phyloP scores from a whole-genome alignment of 2,797 vertebrate species.

The Etheostoma perlongum region DNA sequence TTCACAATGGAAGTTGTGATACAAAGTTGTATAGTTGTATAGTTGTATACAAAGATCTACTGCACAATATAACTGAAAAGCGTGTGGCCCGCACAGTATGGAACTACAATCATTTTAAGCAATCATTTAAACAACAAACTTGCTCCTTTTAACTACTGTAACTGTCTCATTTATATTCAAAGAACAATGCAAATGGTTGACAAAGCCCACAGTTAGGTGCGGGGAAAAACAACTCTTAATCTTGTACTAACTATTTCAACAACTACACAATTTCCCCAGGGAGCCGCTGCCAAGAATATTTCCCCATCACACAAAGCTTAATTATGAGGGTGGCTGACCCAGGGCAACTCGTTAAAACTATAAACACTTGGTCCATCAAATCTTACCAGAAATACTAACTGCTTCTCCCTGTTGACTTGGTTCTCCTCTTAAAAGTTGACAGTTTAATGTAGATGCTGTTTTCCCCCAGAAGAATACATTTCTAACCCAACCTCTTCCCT shows the following conservation, averaged over 20 bases:
- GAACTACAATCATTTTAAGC: neutral
- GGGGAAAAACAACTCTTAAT: constrained; percentile 16
- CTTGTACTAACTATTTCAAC: constrained; percentile 16
- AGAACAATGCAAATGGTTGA: constrained; percentile 16
- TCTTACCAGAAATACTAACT: constrained; percentile 56
- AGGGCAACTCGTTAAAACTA: constrained; percentile 62
- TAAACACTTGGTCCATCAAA: constrained; percentile 66
- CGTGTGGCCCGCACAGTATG: neutral
- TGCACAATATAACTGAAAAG: neutral
- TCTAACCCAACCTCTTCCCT: constrained; percentile 55
- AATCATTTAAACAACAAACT: constrained; percentile 20
- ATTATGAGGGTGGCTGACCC: constrained; percentile 66
- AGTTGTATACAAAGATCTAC: neutral
- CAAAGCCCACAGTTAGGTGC: constrained; percentile 2
- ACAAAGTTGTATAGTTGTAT: too few relatives aligned
- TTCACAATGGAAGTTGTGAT: neutral
- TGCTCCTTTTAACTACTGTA: constrained; percentile 16
- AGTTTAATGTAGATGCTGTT: constrained; percentile 52
- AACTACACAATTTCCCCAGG: constrained; percentile 13
- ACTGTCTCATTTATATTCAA: constrained; percentile 16
- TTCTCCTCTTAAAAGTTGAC: constrained; percentile 64
- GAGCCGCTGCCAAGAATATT: constrained; percentile 59
- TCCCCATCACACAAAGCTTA: constrained; percentile 62
- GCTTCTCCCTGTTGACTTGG: constrained; percentile 60
- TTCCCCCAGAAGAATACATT: constrained; percentile 44